phyloP scores from a whole-genome alignment of 2,113 vertebrate genomes.

The Cinclus mexicanus region DNA sequence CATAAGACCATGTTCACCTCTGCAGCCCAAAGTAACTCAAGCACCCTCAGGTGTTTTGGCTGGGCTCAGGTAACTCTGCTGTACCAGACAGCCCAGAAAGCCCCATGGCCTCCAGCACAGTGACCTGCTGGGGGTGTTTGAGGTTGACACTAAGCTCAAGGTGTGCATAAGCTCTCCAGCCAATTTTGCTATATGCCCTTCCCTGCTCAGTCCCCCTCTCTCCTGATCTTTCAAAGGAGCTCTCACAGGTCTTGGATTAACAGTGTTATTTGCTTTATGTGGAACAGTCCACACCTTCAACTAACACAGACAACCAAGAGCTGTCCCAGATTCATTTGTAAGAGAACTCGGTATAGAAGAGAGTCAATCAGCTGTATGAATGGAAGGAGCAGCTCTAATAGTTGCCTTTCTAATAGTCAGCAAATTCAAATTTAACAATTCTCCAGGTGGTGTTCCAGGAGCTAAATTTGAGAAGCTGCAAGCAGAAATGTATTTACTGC shows the following conservation, averaged over 20 bases:
- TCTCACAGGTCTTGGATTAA: not conserved
- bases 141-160: not conserved
- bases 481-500: not conserved
- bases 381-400: not conserved
- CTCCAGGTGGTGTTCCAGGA: not conserved
- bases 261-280: not conserved
- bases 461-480: not conserved
- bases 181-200: not conserved
- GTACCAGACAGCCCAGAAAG: not conserved
- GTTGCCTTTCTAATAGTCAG: not conserved
- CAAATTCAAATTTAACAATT: not conserved
- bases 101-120: not conserved
- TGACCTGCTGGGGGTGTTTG: fast-evolving
- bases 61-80: not conserved
- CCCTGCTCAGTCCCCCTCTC: not conserved
- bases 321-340: not conserved
- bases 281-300: not conserved
- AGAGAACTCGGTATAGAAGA: not conserved
- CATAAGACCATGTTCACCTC: too few relatives aligned
- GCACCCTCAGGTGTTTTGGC: not conserved
- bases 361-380: not conserved
- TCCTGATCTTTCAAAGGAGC: fast-evolving
- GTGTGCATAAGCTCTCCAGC: not conserved
- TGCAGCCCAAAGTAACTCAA: not conserved
- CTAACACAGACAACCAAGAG: not conserved